Base-by-base conservation (phyloP, 2,888 invertebrate species). In the Drosophila incognita region DNA sequence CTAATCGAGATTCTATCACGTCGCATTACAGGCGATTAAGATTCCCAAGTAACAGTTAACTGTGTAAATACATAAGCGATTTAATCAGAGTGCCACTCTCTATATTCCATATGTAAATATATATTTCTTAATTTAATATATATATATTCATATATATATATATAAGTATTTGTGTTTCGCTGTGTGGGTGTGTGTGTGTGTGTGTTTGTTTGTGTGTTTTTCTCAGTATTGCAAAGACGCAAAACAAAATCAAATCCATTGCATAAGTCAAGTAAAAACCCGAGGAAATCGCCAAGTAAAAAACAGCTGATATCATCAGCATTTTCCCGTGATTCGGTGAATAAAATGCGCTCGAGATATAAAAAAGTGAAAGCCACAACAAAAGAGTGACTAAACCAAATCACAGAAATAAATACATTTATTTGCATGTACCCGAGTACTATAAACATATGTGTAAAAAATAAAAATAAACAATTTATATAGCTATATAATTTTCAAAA, bases 1-100 rank as follows among this genome's bases (percentile, higher is more conserved):
- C 92, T 93, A 90, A 92, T 93, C 81, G 92, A 92, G 86, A 93
- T 93, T 78, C 72, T 92, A 80, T 93, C 93, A 78, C 93, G 93
- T 70, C 93, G 93, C 74, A 87, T 91, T 80, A 90, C 92, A 69
- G 92, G 92, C 84, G 92, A 91, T 84, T 91, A 92, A 76, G 64
- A 62, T 59, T 40, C 21, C 13, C 15, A 8, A 46, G 15, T 24
- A 46, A 46, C 24, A 15, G 15, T 24, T 15, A 46, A 15, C 46
- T 24, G 46, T 46, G 38, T 38, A 54, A 38, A 4, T 24, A 54
- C 10, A 51, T 46, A 49, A 60, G 57, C 51, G 53, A 58, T 52
- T 49, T 40, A 56, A 49, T 38, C 58, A 66, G 46, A 15, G 71
- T 71, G 71, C 33, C 61, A 58, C 46, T 24, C 21, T 46, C 24